Percentiles rank a stretch among this genome's conserved stretches.
These are phyloP conservation scores for Grallaria varia DNA, from an alignment of 2,113 vertebrate genomes.

Conservation along the genomic window DNA sequence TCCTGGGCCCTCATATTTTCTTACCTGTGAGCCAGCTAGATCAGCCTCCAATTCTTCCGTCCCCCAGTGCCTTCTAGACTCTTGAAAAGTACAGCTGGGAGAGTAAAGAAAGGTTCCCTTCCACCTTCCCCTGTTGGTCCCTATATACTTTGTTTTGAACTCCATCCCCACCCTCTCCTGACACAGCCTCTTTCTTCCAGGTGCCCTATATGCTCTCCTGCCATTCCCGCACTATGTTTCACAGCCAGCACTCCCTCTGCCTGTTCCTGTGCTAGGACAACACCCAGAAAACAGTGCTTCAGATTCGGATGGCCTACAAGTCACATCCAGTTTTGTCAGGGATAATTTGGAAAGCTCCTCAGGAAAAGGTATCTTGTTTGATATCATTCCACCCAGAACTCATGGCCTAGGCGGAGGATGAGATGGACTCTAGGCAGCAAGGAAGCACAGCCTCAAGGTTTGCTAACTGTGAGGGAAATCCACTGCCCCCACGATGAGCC, in stretches of 20 bases:
- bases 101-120: not conserved
- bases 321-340: not conserved
- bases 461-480: not conserved
- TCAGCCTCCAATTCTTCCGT: not conserved
- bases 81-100: not conserved
- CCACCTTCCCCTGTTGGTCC: not conserved
- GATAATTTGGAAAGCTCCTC: not conserved
- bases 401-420: not conserved
- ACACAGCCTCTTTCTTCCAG: not conserved
- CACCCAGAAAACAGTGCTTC: not conserved
- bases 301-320: not conserved
- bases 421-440: not conserved
- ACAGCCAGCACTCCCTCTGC: not conserved
- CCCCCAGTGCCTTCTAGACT: not conserved
- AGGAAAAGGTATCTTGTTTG: not conserved
- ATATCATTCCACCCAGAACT: not conserved
- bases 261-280: not conserved
- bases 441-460: not conserved
- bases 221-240: not conserved
- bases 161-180: not conserved
- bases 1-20: not conserved
- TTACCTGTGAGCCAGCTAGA: not conserved
- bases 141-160: not conserved
- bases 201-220: not conserved
- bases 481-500: not conserved